Evolutionary conservation across 2,888 invertebrate genomes (phyloP).

Genomic region (Parochlus steinenii): DNA sequence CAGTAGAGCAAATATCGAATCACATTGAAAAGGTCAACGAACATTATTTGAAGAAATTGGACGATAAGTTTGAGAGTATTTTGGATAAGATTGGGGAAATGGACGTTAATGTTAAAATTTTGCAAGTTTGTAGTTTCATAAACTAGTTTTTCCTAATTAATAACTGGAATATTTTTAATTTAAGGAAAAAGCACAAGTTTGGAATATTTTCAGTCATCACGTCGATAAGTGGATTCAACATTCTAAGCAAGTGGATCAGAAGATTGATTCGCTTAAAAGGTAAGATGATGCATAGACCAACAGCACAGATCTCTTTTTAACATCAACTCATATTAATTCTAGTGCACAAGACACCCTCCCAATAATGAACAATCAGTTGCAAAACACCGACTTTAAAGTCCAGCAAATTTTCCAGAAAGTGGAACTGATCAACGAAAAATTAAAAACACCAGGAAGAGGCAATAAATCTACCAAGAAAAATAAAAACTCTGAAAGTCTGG

Average conservation of each 20-base stretch:
- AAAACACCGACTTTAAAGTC: conserved; percentile 24
- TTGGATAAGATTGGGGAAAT: conserved; percentile 27
- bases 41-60: conserved; percentile 28
- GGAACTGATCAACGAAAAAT: conserved; percentile 22
- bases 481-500: conserved; percentile 17
- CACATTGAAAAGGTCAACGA: conserved; percentile 29
- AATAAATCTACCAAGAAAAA: conserved; percentile 17
- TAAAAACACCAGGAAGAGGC: conserved; percentile 18
- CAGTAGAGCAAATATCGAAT: conserved; percentile 18
- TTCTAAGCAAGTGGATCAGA: conserved; percentile 32
- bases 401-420: conserved; percentile 28
- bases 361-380: conserved; percentile 9
- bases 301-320: too few relatives aligned
- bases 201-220: conserved; percentile 36
- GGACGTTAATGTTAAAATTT: conserved; percentile 31
- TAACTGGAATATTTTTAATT: too few relatives aligned
- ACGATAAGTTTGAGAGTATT: conserved; percentile 29
- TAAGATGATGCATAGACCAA: conserved; percentile 19
- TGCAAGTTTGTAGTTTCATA: too few relatives aligned
- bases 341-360: conserved; percentile 2
- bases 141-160: not conserved
- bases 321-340: too few relatives aligned
- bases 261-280: conserved; percentile 33
- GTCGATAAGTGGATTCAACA: conserved; percentile 37
- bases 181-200: conserved; percentile 34